A percentile compares a stretch with the other conserved stretches of the same genome.
Evolutionary conservation across 2,888 invertebrate species (phyloP).

Genomic region (Ptilodon capucinus): DNA sequence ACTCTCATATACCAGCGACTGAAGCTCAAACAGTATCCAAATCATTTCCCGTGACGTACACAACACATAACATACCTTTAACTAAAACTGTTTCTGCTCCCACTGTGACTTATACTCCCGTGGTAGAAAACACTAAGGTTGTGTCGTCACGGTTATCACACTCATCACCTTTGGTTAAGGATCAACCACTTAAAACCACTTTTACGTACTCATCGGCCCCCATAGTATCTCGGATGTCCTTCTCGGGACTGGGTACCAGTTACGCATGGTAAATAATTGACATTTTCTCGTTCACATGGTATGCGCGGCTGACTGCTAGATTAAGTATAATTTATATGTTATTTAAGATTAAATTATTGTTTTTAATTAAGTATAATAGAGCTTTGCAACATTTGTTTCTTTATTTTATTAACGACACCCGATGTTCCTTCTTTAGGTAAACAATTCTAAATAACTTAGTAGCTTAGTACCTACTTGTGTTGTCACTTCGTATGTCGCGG

Average conservation of each 20-base stretch:
- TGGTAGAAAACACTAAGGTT: not conserved
- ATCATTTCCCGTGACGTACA: slow-evolving; percentile 21
- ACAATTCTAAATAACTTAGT: not conserved
- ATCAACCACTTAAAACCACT: slow-evolving; percentile 32
- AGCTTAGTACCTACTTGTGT: too few relatives aligned
- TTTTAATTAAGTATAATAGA: slow-evolving; percentile 22
- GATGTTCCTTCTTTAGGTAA: not conserved
- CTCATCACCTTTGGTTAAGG: slow-evolving; percentile 12
- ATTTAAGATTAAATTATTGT: slow-evolving; percentile 30
- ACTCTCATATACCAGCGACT: slow-evolving; percentile 12
- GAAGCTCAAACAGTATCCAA: slow-evolving; percentile 28
- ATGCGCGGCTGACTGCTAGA: slow-evolving; percentile 52
- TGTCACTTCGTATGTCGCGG: too few relatives aligned
- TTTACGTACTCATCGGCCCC: slow-evolving; percentile 44
- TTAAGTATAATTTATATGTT: slow-evolving; percentile 26
- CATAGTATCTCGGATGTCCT: slow-evolving; percentile 47
- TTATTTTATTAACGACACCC: slow-evolving; percentile 9
- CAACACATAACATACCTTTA: slow-evolving; percentile 19
- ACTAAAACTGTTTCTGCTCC: slow-evolving; percentile 28
- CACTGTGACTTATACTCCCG: slow-evolving; percentile 5
- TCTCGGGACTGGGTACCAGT: slow-evolving; percentile 35
- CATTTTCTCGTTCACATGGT: slow-evolving; percentile 23
- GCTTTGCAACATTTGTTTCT: slow-evolving; percentile 17
- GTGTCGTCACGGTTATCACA: slow-evolving; percentile 10
- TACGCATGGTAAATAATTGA: slow-evolving; percentile 50